phyloP scores from a whole-genome alignment of 2,888 invertebrate genomes.

The Paralinhomoeus sp. region DNA sequence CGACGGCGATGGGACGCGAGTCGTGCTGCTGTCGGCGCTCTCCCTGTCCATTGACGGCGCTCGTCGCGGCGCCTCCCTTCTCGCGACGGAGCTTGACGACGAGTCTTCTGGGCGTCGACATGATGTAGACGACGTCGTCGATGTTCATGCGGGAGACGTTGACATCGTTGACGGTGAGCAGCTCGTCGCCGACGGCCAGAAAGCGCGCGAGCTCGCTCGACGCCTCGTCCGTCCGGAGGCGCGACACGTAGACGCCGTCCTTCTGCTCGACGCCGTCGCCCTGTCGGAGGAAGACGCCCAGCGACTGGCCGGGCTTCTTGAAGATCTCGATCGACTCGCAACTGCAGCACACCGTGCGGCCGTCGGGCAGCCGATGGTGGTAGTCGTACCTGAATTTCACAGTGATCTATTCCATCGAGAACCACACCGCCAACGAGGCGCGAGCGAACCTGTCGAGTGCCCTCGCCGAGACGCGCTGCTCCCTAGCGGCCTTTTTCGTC shows the following conservation, averaged over 20 bases:
- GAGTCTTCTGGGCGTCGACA: slow-evolving; percentile 89
- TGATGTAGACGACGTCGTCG: slow-evolving; percentile 95
- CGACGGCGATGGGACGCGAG: too few species aligned
- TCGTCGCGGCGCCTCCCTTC: slow-evolving; percentile 33
- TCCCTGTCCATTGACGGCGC: background rate
- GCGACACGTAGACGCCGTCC: slow-evolving; percentile 91
- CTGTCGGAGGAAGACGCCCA: slow-evolving; percentile 79
- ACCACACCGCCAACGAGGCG: background rate
- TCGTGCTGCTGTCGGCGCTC: background rate
- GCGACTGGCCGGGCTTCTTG: slow-evolving; percentile 74
- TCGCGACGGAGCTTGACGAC: slow-evolving; percentile 39
- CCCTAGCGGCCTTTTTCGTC: slow-evolving; percentile 12
- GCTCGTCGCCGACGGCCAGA: slow-evolving; percentile 86
- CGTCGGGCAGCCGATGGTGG: slow-evolving; percentile 8
- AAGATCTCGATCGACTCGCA: slow-evolving; percentile 68
- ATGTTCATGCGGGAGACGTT: slow-evolving; percentile 91
- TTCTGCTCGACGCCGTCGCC: slow-evolving; percentile 88
- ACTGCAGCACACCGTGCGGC: slow-evolving; percentile 12
- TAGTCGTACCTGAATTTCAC: slow-evolving; percentile 9
- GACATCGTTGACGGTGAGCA: slow-evolving; percentile 86
- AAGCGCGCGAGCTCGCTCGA: slow-evolving; percentile 89
- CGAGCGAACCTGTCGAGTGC: slow-evolving; percentile 14
- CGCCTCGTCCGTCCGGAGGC: slow-evolving; percentile 63
- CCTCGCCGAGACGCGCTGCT: slow-evolving; percentile 19
- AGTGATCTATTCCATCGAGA: background rate